Evolutionary conservation across 2,113 vertebrate genomes (phyloP), one percentile per base, ranked within the genome.

Genomic region (Pelobates fuscus): DNA sequence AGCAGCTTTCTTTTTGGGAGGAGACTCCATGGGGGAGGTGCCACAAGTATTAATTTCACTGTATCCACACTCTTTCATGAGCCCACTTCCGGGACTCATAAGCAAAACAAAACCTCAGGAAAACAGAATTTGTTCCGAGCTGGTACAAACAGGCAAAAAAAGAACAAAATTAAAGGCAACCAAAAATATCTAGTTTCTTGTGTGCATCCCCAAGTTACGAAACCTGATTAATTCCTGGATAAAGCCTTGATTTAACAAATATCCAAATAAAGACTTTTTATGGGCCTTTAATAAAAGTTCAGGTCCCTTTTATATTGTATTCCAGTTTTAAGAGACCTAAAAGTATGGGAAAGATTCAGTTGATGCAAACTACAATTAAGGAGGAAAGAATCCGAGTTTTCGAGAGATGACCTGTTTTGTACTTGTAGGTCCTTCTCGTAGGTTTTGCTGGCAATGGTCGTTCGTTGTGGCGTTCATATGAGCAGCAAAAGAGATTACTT

Each of bases 11-110:
- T 89, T 94, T 89, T 94, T 94, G 85, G 93, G 94, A 65, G 95
- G 94, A 83, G 94, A 96, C 94, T 98, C 96, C 95, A 98, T 98
- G 78, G 94, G 95, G 69, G 94, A 98, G 78, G 94, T 95, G 89
- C 93, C 95, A 85, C 94, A 94, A 82, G 95, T 98, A 89, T 94
- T 96, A 84, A 98, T 97, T 84, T 99, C 94, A 84, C 96, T 96
- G 89, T 98, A 98, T 86, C 97, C 95, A 86, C 95, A 97, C 91
- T 98, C 96, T 93, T 94, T 94, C 94, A 94, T 95, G 88, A 95
- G 94, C 90, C 95, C 95, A 82, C 94, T 92, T 87, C 95, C 95
- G 82, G 96, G 94, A 94, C 95, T 94, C 96, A 98, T 98, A 80
- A 88, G 86, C 84, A 73, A 71, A 78, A 67, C 32, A 65, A 30